phyloP scores from a whole-genome alignment of 1,140 invertebrate genomes.

The Onthophagus taurus region DNA sequence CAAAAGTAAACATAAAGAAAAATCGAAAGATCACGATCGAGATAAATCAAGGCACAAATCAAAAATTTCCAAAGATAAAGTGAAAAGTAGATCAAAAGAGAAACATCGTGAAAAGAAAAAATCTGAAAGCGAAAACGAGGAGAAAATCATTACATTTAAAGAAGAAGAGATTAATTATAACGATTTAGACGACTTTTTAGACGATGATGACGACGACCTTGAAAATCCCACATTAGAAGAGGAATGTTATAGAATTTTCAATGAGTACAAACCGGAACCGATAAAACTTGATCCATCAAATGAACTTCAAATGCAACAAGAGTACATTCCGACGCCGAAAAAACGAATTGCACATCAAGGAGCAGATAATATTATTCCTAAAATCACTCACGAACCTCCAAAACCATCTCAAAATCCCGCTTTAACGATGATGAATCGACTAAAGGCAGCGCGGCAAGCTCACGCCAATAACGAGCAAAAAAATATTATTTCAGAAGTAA shows the following conservation, averaged over 20 bases:
- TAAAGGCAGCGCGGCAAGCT: conserved; percentile 25
- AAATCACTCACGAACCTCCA: conserved; percentile 18
- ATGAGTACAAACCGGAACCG: conserved; percentile 40
- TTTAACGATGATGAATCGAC: conserved; percentile 29
- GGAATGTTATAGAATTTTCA: conserved; percentile 66
- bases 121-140: conserved; percentile 18
- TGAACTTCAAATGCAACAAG: no score
- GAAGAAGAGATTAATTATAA: conserved; percentile 24
- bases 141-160: conserved; percentile 20
- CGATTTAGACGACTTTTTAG: conserved; percentile 28
- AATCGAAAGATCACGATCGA: conserved; percentile 20
- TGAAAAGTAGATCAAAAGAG: conserved; percentile 15
- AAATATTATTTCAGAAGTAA: conserved; percentile 25
- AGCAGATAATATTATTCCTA: conserved; percentile 23
- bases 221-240: conserved; percentile 43
- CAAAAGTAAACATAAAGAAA: conserved; percentile 18
- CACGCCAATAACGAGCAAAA: conserved; percentile 31
- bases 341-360: conserved; percentile 42
- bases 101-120: conserved; percentile 21
- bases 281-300: background rate
- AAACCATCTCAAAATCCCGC: conserved; percentile 24
- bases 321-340: conserved; percentile 11
- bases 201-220: conserved; percentile 45
- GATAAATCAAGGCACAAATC: no score
- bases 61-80: no score